Percentiles rank a stretch among this genome's conserved stretches.
Evolutionary conservation across 1,140 invertebrate genomes (phyloP).

Genomic region (Formica selysi): DNA sequence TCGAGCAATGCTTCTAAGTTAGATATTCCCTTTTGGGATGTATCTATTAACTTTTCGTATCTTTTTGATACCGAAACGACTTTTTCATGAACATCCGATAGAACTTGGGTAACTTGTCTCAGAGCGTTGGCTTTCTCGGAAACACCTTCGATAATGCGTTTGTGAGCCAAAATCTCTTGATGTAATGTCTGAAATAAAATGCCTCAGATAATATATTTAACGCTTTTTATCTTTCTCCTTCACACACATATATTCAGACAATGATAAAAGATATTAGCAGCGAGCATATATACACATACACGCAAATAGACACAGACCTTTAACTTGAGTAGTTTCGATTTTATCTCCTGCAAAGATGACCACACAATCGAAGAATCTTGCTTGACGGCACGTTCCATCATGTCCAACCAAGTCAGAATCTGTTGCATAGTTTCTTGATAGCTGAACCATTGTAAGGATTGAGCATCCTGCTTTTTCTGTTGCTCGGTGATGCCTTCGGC

Average conservation of each 20-base stretch:
- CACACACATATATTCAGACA: background rate
- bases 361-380: conserved; percentile 90
- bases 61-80: conserved; percentile 90
- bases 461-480: conserved; percentile 94
- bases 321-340: conserved; percentile 94
- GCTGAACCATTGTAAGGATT: conserved; percentile 93
- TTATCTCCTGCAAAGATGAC: conserved; percentile 93
- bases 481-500: conserved; percentile 93
- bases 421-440: conserved; percentile 95
- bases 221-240: background rate
- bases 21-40: conserved; percentile 88
- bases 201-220: background rate
- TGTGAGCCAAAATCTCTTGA: conserved; percentile 96
- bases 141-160: conserved; percentile 95
- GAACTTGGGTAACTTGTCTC: conserved; percentile 88
- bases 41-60: conserved; percentile 90
- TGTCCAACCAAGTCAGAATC: conserved; percentile 94
- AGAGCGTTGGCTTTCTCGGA: conserved; percentile 94
- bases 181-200: conserved; percentile 88
- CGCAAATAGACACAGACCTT: conserved; percentile 87
- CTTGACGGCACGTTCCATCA: conserved; percentile 93
- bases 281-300: background rate
- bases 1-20: conserved; percentile 92
- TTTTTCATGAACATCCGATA: conserved; percentile 89
- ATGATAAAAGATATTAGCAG: background rate